A percentile compares a stretch with the other conserved stretches of the same genome.
These are phyloP conservation scores for Diarsia mendica DNA, from an alignment of 2,888 invertebrate species.

Conservation along the genomic window DNA sequence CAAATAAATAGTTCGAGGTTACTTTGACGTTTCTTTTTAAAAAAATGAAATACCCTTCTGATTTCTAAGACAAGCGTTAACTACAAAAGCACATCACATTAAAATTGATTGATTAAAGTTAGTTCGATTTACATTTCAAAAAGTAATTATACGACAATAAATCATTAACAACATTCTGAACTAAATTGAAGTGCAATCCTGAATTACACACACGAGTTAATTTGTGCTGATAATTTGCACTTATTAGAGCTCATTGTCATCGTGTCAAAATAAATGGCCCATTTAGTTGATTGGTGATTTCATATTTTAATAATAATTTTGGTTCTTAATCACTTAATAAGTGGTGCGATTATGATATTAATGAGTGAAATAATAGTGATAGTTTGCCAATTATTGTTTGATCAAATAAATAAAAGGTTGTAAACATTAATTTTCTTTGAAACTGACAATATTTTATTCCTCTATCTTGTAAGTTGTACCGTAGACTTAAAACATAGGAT, in stretches of 20 bases:
- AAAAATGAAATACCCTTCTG: too few relatives aligned
- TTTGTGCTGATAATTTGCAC: slow-evolving; percentile 16
- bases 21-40: too few relatives aligned
- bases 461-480: too few relatives aligned
- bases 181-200: slow-evolving; percentile 49
- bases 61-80: too few relatives aligned
- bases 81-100: slow-evolving; percentile 2
- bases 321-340: too few relatives aligned
- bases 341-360: neutral
- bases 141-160: slow-evolving; percentile 34
- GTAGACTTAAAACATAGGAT: neutral
- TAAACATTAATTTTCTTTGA: neutral
- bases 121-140: slow-evolving; percentile 34
- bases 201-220: slow-evolving; percentile 39
- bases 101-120: slow-evolving; percentile 18
- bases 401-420: neutral
- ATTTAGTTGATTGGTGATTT: neutral
- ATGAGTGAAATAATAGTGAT: neutral
- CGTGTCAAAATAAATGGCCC: slow-evolving; percentile 15
- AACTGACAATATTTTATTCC: neutral
- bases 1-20: too few relatives aligned
- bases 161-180: slow-evolving; percentile 38
- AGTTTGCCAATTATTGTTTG: neutral
- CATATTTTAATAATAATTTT: slow-evolving; percentile 4
- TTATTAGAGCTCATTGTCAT: slow-evolving; percentile 36